Evolutionary conservation across 1,140 invertebrate species (phyloP), one percentile per base, ranked within the genome.

Genomic region (Hylyphantes graminicola): DNA sequence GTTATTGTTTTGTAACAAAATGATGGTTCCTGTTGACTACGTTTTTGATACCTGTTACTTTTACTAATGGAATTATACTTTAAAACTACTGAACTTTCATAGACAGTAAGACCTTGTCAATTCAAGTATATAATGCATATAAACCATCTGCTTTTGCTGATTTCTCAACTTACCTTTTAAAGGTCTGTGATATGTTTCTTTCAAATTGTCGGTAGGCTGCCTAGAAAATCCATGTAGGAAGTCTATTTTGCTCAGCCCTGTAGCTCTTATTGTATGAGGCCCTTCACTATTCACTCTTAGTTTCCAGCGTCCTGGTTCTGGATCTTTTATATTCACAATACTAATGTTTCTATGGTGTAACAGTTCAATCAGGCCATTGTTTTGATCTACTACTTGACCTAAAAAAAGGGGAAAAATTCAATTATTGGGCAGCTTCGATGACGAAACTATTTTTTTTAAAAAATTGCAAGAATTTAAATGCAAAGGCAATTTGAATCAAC

Each of bases 151-250:
- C 35, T 35, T 35, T 35, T 35, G 35, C 1, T 5, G 5, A 35
- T 35, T 35, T 35, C 35, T 35, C 35, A 15, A 81, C 50, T 85
- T 88, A 93, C 93, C 92, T 90, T 91, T 90, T 9, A 93, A 88
- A 21, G 93, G 93, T 73, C 93, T 89, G 80, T 92, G 91, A 73
- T 90, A 90, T 4, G 93, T 93, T 78, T 92, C 90, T 6, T 88
- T 88, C 83, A 93, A 88, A 65, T 91, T 90, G 7, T 85, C 87
- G 0, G 92, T 91, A 5, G 89, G 89, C 15, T 90, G 87, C 11
- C 92, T 90, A 8, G 93, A 92, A 88, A 95, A 95, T n/a, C 93
- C 93, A 84, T 93, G 91, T 9, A 90, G 89, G 88, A 94, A 94
- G 54, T 91, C 92, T 10, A 93, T 89, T 54, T 91, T 90, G 67